Conservation (phyloP, 1,140 invertebrate species). For the Zelostemma sp. region DNA sequence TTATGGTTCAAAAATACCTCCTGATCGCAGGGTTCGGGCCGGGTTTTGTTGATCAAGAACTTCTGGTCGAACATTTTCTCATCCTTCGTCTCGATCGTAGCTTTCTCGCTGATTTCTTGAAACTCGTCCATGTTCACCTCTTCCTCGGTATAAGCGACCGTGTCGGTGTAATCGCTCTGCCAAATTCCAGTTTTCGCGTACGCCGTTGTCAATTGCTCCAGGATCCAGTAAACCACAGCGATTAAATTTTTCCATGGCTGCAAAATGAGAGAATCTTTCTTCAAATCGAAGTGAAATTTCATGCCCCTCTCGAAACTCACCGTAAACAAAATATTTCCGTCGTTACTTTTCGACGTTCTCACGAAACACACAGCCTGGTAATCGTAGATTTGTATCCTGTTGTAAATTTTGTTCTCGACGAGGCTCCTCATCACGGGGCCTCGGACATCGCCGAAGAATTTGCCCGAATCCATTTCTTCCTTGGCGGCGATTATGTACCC, state of each 20-base stretch:
- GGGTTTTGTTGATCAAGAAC: conserved; percentile 81
- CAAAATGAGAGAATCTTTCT: conserved; percentile 10
- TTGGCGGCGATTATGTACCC: conserved; percentile 88
- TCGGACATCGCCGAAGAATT: conserved; percentile 88
- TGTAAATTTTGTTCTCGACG: conserved; percentile 83
- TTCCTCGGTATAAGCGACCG: conserved; percentile 59
- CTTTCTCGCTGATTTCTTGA: conserved; percentile 56
- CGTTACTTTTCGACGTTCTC: conserved; percentile 73
- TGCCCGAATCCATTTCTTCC: conserved; percentile 79
- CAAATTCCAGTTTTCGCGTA: conserved; percentile 67
- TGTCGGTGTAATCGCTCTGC: conserved; percentile 59
- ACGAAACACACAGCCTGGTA: conserved; percentile 91
- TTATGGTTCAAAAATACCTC: conserved; percentile 66
- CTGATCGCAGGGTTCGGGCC: conserved; percentile 83
- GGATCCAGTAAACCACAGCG: conserved; percentile 65
- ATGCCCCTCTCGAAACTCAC: conserved; percentile 66
- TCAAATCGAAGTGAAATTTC: too few species aligned
- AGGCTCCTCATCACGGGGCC: conserved; percentile 83
- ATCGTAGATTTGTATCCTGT: conserved; percentile 83
- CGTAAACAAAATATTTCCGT: conserved; percentile 73
- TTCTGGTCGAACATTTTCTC: conserved; percentile 73
- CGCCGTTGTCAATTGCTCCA: conserved; percentile 65
- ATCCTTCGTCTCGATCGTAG: conserved; percentile 60
- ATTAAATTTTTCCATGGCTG: conserved; percentile 67
- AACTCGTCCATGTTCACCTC: conserved; percentile 56